Evolutionary conservation across 1,140 invertebrate genomes (phyloP), one percentile per base, ranked within the genome.

Genomic region (Cardiocondyla obscurior): DNA sequence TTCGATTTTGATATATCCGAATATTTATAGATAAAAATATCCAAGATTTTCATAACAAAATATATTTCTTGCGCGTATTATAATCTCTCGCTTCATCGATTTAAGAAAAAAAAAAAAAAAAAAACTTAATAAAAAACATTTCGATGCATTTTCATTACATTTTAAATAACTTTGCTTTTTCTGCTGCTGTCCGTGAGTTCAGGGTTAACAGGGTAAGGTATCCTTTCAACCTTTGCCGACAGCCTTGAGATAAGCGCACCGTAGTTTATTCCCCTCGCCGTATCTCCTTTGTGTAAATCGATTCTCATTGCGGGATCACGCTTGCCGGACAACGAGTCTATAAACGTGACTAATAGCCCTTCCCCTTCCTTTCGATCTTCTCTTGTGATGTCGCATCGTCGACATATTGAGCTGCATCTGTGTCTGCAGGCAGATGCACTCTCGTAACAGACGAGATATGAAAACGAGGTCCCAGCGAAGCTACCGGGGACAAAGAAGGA

Each of bases 361-460:
- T 12, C 3, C 19, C 30, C 7, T n/a, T 3, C 57, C 7, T 22
- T 22, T 14, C 19, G 19, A 22, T 64, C 42, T 14, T 62, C n/a
- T 62, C n/a, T 7, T 16, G 55, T n/a, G 14, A 72, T 72, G 55
- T 74, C 55, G 53, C 25, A 25, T 46, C 44, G 39, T 12, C 46
- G 55, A 49, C 36, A 49, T 76, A 82, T 82, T 76, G 70, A 82
- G 33, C 22, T 16, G 42, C 81, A 39, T 74, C 28, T 74, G 44
- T 46, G 39, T 62, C 10, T 22, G 19, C 28, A 30, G 36, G 33
- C 22, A 51, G 39, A 69, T 74, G 55, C 14, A 51, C 10, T 57
- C 49, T 76, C 46, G 25, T 82, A 82, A 82, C 42, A 64, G 74
- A 82, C 8, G 70, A 53, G 70, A 76, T 64, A 76, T 76, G 81